Base-by-base conservation (phyloP, 1,140 invertebrate genomes). In the Bombus waltoni region DNA sequence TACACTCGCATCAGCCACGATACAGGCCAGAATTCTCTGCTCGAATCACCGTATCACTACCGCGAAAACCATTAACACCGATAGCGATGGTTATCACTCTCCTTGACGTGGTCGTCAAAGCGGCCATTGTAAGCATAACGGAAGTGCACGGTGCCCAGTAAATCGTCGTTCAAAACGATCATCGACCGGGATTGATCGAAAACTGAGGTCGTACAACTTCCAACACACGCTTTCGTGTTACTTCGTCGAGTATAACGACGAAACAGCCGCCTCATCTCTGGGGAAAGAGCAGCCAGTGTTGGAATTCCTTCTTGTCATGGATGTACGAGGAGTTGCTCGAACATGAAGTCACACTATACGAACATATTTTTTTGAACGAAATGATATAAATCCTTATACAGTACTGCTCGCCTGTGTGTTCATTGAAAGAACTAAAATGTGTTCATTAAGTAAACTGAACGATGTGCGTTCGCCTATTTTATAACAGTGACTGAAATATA, bases 21-120 rank as follows among this genome's bases (percentile, higher is more conserved):
- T 65, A 44, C 57, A 65, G 9, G 5, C 9, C 18, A 25, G 25
- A 79, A 79, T 66, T 25, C 40, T 38, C 40, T 66, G n/a, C n/a
- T 42, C 18, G 42, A 79, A 42, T 79, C 76, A 66, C 42, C 62
- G 65, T 79, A 79, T 79, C 76, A 28, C n/a, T 42, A 6, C 10
- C 62, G 76, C 42, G 57, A 62, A 62, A 77, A 28, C 38, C 42
- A 76, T 77, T 40, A 77, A 42, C 57, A 42, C 38, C 35, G 57
- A 6, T 62, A 77, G 6, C 38, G 57, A 62, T 40, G 38, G 57
- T 77, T 77, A 77, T 62, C 75, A n/a, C 42, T 62, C 75, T 62
- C 28, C 75, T 32, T 77, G 28, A 40, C 57, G 59, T 32, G 38
- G 38, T 77, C 57, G 57, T 77, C 38, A 77, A 77, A 42, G 28